Percentiles rank a stretch among this genome's conserved stretches.
Evolutionary conservation across 2,888 invertebrate genomes (phyloP).

Genomic region (Laothoe populi): DNA sequence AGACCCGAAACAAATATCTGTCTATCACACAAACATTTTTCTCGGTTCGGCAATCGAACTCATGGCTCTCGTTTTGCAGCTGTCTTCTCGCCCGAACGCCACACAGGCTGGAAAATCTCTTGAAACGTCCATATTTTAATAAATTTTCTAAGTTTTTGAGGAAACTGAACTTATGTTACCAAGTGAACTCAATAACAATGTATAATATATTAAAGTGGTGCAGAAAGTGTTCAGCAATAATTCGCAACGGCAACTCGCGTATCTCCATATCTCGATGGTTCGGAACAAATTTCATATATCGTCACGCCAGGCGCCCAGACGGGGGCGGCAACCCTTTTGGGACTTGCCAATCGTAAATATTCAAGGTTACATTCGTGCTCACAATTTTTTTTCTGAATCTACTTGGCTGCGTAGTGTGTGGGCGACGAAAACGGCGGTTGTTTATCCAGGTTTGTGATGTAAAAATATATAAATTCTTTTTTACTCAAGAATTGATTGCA

Average conservation of each 20-base stretch:
- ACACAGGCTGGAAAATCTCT: too few relatives aligned
- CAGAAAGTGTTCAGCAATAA: slow-evolving; percentile 28
- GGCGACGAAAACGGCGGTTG: slow-evolving; percentile 47
- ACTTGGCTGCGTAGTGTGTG: slow-evolving; percentile 48
- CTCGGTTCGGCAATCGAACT: too few relatives aligned
- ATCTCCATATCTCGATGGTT: slow-evolving; percentile 45
- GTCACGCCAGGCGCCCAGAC: slow-evolving; percentile 51
- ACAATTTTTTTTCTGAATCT: slow-evolving; percentile 68
- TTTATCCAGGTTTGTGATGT: slow-evolving; percentile 3
- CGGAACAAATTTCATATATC: slow-evolving; percentile 61
- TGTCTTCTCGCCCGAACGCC: too few relatives aligned
- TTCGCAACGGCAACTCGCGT: slow-evolving; percentile 30
- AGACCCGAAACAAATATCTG: too few relatives aligned
- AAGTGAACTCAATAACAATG: background rate
- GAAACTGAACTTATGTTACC: too few relatives aligned
- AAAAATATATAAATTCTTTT: too few relatives aligned
- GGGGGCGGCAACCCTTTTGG: slow-evolving; percentile 58
- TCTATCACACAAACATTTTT: too few relatives aligned
- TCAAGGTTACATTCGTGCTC: slow-evolving; percentile 69
- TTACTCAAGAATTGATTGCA: too few relatives aligned
- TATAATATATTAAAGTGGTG: background rate
- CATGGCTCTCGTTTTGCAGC: too few relatives aligned
- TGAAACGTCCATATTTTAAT: too few relatives aligned
- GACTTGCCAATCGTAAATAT: slow-evolving; percentile 67
- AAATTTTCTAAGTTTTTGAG: too few relatives aligned